Percentiles rank a stretch among this genome's conserved stretches.
Conservation (phyloP, 2,888 invertebrate species). For the Caenorhabditis panamensis region DNA sequence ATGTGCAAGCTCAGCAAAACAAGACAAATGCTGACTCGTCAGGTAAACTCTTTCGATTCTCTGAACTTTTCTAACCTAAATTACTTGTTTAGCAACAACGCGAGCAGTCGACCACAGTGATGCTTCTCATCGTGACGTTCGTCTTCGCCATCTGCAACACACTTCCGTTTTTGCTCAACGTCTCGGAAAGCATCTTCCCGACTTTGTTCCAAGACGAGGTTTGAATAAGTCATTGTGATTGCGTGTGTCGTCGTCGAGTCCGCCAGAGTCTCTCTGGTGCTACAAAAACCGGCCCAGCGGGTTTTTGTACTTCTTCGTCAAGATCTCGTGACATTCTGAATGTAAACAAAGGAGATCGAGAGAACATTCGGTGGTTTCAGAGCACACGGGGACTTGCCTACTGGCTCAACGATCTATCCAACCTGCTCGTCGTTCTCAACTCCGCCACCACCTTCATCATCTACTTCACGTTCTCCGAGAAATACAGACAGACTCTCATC, state of each 20-base stretch:
- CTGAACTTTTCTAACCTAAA: conserved; percentile 17
- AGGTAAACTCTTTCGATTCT: conserved; percentile 54
- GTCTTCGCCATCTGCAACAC: conserved; percentile 79
- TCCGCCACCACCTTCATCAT: conserved; percentile 79
- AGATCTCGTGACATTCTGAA: conserved; percentile 35
- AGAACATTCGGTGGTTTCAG: conserved; percentile 43
- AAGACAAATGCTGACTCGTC: conserved; percentile 75
- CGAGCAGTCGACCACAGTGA: conserved; percentile 79
- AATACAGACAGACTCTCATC: conserved; percentile 74
- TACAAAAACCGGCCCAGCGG: conserved; percentile 23
- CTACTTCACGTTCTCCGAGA: conserved; percentile 78
- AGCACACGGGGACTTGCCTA: conserved; percentile 73
- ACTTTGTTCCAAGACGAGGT: conserved; percentile 68
- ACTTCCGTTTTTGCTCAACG: conserved; percentile 77
- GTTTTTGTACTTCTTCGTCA: conserved; percentile 14
- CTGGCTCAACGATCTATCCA: conserved; percentile 78
- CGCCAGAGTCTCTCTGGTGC: neutral
- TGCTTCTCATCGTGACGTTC: conserved; percentile 79
- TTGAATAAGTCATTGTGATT: conserved; percentile 54
- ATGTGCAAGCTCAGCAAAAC: conserved; percentile 75
- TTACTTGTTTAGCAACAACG: conserved; percentile 75
- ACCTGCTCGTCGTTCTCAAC: conserved; percentile 78
- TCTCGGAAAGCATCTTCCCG: conserved; percentile 76
- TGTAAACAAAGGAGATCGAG: conserved; percentile 32
- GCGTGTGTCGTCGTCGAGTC: conserved; percentile 20